These are phyloP conservation scores for Burhinus oedicnemus DNA, from an alignment of 2,113 vertebrate genomes.

Conservation along the genomic window DNA sequence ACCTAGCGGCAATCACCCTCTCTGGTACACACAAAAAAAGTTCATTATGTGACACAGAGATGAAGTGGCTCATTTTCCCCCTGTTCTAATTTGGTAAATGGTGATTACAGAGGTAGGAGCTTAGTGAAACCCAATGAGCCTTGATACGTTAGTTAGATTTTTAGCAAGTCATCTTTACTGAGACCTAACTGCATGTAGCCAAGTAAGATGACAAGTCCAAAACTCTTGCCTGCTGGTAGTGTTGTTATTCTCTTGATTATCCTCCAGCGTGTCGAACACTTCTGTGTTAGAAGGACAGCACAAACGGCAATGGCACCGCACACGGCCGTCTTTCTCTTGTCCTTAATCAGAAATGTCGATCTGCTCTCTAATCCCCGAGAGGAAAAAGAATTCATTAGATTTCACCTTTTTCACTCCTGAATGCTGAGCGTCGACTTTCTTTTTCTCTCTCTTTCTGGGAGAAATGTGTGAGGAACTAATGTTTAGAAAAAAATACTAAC, in stretches of 20 bases:
- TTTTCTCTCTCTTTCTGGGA: background rate
- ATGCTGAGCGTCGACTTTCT: background rate
- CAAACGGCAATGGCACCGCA: accelerated
- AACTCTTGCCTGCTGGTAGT: slow-evolving; percentile 34
- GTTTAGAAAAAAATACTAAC: slow-evolving; percentile 32
- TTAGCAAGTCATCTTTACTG: slow-evolving; percentile 58
- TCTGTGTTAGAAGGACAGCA: slow-evolving; percentile 12
- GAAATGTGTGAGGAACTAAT: slow-evolving; percentile 19
- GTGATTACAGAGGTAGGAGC: slow-evolving; percentile 67
- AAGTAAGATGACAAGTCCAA: slow-evolving; percentile 25
- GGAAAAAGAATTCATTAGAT: slow-evolving; percentile 30
- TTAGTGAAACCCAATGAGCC: slow-evolving; percentile 55
- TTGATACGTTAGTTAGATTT: slow-evolving; percentile 58
- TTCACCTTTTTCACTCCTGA: slow-evolving; percentile 2
- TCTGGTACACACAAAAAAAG: slow-evolving; percentile 45
- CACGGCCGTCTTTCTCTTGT: background rate
- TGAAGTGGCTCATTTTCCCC: slow-evolving; percentile 63
- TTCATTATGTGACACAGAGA: slow-evolving; percentile 64
- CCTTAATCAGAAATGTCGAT: slow-evolving; percentile 51
- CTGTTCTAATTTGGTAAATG: slow-evolving; percentile 63
- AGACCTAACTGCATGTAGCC: slow-evolving; percentile 45
- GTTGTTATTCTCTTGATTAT: slow-evolving; percentile 53
- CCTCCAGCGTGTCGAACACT: background rate
- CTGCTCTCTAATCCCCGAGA: background rate
- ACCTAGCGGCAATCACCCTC: slow-evolving; percentile 47